Base-by-base conservation (phyloP, 2,797 vertebrate species). In the Acrocephalus scirpaceus region DNA sequence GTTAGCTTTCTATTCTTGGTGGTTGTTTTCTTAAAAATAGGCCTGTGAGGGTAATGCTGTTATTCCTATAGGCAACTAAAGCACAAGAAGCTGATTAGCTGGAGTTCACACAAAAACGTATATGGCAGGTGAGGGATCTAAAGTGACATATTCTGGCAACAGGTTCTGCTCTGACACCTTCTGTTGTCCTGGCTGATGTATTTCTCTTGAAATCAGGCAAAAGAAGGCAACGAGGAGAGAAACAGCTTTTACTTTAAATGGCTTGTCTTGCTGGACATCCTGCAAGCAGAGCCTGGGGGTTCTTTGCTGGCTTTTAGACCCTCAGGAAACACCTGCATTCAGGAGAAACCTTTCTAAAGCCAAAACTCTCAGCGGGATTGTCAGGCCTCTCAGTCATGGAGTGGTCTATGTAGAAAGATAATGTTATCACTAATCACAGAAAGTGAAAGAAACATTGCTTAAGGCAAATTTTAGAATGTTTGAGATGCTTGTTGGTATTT, bases 401-500 rank as follows among this genome's bases (percentile, higher is more conserved):
- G 27, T n/a, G 40, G 34, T 38, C 32, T 30, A 18, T 58, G 47
- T 27, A 44, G 84, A 91, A 91, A 89, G 84, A 47, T 69, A 16
- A 8, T 19, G n/a, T 81, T 93, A 70, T 81, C 65, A 18, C 81
- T 72, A 34, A 91, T 75, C 81, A 80, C 54, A 83, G 47, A 77
- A 86, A 70, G 23, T 2, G 22, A 78, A 88, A 48, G n/a, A 88
- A 75, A 25, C 77, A 48, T 86, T 81, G 86, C 96, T 96, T 70
- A n/a, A 76, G 91, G 97, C 88, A 2, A 76, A 50, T 86, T 97
- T 93, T 58, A 75, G 91, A 95, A 96, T 97, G 67, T 91, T 97
- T 97, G 79, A 90, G 80, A 92, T 97, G 85, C 70, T 94, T 96
- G n/a, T 84, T 53, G 16, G 26, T 84, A 66, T 92, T 94, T 88